Base-by-base conservation (phyloP, 2,797 vertebrate species). In the Erethizon dorsatum region DNA sequence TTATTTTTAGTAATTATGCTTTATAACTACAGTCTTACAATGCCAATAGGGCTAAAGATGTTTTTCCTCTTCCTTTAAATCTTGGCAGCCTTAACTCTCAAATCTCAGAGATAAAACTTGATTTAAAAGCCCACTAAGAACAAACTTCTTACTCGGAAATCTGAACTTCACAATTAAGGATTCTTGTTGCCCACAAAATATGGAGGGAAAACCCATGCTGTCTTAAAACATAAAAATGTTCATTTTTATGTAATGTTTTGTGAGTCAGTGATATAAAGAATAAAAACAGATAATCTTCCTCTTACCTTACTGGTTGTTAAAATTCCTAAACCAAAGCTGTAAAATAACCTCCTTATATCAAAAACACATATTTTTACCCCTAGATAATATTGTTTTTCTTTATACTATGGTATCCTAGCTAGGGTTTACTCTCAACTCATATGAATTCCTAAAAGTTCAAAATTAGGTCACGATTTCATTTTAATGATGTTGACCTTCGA, bases 181-280 rank as follows among this genome's bases (percentile, higher is more conserved):
- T 87, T 94, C 92, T 92, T 83, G 88, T 92, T 78, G 90, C 52
- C 12, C 10, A 73, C 52, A 90, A 96, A 90, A 96, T 59, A 92
- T 75, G 80, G 8, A n/a, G 28, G 31, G 14, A 50, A 47, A 90
- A 77, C 31, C 73, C 37, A 87, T 63, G 84, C 22, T 59, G n/a
- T 73, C 71, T 83, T n/a, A 90, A 96, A 94, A 92, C 63, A 94
- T 88, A 87, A 97, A 91, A 94, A 94, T 87, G 31, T 78, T 96
- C 37, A 89, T 94, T 94, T 96, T 86, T 83, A 88, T 85, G 84
- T 91, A 96, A 71, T 56, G n/a, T 31, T 94, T 91, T 83, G n/a
- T 85, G 47, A 61, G 45, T 87, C 91, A 95, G n/a, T 92, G 7
- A 31, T 54, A 91, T 13, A 28, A 92, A 89, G 22, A 95, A 88